A percentile compares a stretch with the other conserved stretches of the same genome.
phyloP scores from a whole-genome alignment of 2,113 vertebrate genomes.

The Misgurnus mizolepis region DNA sequence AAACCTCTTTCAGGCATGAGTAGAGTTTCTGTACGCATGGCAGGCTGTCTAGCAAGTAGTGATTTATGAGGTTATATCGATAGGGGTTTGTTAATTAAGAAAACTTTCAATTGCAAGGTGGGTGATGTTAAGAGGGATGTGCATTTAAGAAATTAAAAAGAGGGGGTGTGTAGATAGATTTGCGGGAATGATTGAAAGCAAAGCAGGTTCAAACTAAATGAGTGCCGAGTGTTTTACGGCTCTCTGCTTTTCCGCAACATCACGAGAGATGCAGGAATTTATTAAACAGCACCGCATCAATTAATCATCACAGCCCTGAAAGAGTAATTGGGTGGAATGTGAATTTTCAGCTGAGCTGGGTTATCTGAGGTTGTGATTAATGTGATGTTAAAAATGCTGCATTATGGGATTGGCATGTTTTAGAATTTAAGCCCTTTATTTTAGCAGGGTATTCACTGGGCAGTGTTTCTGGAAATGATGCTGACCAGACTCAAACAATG shows the following conservation, averaged over 20 bases:
- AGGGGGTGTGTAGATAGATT: slow-evolving; percentile 49
- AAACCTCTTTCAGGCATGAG: neutral
- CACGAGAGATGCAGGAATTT: neutral
- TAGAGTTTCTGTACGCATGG: neutral
- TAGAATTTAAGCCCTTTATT: neutral
- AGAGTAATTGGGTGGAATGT: neutral
- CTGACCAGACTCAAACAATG: too few relatives aligned
- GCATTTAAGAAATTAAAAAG: slow-evolving; percentile 65
- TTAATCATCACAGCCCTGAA: slow-evolving; percentile 4
- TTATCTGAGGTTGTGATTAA: neutral
- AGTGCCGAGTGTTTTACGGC: neutral
- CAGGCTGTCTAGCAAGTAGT: neutral
- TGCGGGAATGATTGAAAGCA: slow-evolving; percentile 58
- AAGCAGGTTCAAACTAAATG: slow-evolving; percentile 44
- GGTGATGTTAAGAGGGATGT: slow-evolving; percentile 9
- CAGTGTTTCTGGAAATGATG: neutral
- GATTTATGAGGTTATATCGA: slow-evolving; percentile 15
- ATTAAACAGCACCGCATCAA: slow-evolving; percentile 25
- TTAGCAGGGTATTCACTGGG: neutral
- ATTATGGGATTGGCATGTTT: neutral
- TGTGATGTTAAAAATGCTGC: neutral
- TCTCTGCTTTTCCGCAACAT: neutral
- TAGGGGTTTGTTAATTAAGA: slow-evolving; percentile 2
- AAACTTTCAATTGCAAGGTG: neutral
- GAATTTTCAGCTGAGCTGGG: neutral